Percentiles rank a stretch among this genome's conserved stretches.
phyloP scores from a whole-genome alignment of 2,113 vertebrate genomes.

The Callipepla californica region DNA sequence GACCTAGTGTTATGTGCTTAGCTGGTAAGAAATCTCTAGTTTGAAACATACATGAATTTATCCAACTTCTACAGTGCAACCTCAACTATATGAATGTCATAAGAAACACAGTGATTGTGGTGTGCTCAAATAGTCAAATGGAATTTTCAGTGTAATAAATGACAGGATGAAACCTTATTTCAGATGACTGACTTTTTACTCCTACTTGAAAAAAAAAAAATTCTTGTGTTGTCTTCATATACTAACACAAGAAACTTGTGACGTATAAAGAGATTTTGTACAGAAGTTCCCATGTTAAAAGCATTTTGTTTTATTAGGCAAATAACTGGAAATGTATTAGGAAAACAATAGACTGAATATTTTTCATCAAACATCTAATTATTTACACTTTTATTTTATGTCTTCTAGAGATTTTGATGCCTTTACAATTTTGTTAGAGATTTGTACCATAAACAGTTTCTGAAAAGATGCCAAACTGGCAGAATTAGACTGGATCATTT shows the following conservation, averaged over 20 bases:
- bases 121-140: not conserved
- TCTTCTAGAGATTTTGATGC: not conserved
- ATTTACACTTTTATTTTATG: too few species aligned
- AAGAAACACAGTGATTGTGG: not conserved
- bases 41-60: not conserved
- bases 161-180: slow-evolving; percentile 37
- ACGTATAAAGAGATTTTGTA: not conserved
- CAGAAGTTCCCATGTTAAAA: slow-evolving; percentile 1
- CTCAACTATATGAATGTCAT: slow-evolving; percentile 23
- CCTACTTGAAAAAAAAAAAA: not conserved
- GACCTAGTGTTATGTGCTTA: not conserved
- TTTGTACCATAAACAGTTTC: not conserved
- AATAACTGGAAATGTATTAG: not conserved
- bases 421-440: not conserved
- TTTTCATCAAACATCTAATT: not conserved
- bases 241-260: not conserved
- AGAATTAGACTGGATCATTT: not conserved
- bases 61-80: not conserved
- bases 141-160: slow-evolving; percentile 44
- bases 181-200: not conserved
- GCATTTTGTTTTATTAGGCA: not conserved
- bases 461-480: not conserved
- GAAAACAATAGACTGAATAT: not conserved
- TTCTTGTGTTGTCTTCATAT: not conserved
- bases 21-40: not conserved